Percentiles rank a stretch among this genome's conserved stretches.
These are phyloP conservation scores for Synanceia verrucosa DNA, from an alignment of 2,797 vertebrate genomes.

Conservation along the genomic window DNA sequence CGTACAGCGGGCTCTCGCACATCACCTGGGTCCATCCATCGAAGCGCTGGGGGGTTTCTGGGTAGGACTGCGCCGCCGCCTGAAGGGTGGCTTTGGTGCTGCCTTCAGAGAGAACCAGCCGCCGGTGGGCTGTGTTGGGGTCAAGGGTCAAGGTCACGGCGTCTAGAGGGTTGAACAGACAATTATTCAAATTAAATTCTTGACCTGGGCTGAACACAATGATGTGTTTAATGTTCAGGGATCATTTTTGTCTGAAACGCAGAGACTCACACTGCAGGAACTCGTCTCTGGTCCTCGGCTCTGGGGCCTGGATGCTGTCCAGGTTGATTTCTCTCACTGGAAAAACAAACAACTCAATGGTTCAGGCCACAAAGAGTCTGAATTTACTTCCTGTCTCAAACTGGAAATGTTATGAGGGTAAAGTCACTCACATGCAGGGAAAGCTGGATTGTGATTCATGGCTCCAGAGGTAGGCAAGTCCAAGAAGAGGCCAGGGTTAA, in stretches of 20 bases:
- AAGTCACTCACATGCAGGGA: slow-evolving; percentile 70
- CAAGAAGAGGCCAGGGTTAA: slow-evolving; percentile 81
- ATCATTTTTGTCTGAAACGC: not conserved
- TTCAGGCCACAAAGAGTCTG: not conserved
- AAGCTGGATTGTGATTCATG: slow-evolving; percentile 47
- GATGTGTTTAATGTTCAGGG: not conserved
- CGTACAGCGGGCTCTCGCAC: slow-evolving; percentile 61
- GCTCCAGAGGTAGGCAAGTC: slow-evolving; percentile 60
- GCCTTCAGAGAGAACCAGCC: slow-evolving; percentile 76
- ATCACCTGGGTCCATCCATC: slow-evolving; percentile 84
- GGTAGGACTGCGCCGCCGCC: slow-evolving; percentile 46
- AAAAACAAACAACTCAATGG: not conserved
- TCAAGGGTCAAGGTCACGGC: slow-evolving; percentile 76
- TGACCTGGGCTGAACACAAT: not conserved
- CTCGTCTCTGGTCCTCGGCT: slow-evolving; percentile 81
- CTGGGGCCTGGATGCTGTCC: slow-evolving; percentile 81
- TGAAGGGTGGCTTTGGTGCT: slow-evolving; percentile 80
- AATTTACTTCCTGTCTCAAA: too few species aligned
- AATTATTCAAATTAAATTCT: not conserved
- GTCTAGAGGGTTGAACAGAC: slow-evolving; percentile 56
- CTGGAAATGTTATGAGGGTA: not conserved
- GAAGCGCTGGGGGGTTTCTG: slow-evolving; percentile 72
- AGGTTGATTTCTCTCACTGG: slow-evolving; percentile 82
- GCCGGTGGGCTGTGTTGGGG: slow-evolving; percentile 77
- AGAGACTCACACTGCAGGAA: slow-evolving; percentile 82